These are phyloP conservation scores for Rotaria sp. DNA, from an alignment of 2,888 invertebrate genomes.

Conservation along the genomic window DNA sequence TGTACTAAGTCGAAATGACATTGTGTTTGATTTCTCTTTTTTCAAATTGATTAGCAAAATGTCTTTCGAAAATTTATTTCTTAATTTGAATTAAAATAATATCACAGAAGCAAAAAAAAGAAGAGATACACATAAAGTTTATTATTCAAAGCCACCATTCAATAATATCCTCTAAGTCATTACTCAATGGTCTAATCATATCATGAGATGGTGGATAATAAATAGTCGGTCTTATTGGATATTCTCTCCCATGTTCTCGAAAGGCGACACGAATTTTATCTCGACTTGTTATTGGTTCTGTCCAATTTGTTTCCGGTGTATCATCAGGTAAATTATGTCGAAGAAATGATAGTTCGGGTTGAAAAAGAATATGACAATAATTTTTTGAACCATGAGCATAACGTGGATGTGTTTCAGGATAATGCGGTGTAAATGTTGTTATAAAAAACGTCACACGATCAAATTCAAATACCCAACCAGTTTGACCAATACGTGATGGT, in stretches of 20 bases:
- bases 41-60: too few species aligned
- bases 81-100: not conserved
- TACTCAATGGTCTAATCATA: constrained; percentile 32
- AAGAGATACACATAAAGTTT: not conserved
- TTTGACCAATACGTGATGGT: constrained; percentile 43
- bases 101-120: not conserved
- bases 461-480: constrained; percentile 47
- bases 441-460: constrained; percentile 48
- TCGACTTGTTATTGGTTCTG: constrained; percentile 46
- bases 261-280: constrained; percentile 48
- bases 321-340: constrained; percentile 48
- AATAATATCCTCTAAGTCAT: not conserved
- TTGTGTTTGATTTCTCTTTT: too few species aligned
- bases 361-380: constrained; percentile 47
- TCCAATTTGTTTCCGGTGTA: constrained; percentile 48
- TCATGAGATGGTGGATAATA: constrained; percentile 45
- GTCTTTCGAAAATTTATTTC: not conserved
- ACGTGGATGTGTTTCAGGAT: constrained; percentile 46
- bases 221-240: constrained; percentile 45
- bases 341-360: constrained; percentile 50
- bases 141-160: not conserved
- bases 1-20: too few species aligned
- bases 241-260: constrained; percentile 46
- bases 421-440: constrained; percentile 50
- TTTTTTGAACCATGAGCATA: constrained; percentile 44